phyloP scores from a whole-genome alignment of 2,888 invertebrate genomes.

The Atrina japonica region DNA sequence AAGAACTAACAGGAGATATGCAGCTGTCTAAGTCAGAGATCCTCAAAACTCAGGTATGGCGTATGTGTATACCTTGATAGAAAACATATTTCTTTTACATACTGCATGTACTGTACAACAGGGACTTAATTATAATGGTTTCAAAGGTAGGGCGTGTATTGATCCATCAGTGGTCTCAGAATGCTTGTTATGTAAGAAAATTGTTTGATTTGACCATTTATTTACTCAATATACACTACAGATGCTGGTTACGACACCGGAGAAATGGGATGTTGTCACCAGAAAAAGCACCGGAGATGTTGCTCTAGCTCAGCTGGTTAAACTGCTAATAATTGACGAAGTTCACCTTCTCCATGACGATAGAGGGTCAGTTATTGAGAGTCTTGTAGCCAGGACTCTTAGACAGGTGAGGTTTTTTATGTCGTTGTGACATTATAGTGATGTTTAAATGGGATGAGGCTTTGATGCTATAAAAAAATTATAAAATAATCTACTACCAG shows the following conservation, averaged over 20 bases:
- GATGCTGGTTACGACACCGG: constrained; percentile 98
- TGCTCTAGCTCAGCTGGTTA: constrained; percentile 91
- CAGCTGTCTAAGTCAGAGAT: constrained; percentile 97
- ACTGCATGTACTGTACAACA: no score
- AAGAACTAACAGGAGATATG: constrained; percentile 99
- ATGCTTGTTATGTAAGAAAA: background rate
- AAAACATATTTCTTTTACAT: no score
- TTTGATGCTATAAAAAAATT: no score
- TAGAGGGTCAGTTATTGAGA: constrained; percentile 98
- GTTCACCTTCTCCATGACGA: constrained; percentile 98
- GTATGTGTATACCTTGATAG: no score
- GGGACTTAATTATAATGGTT: background rate
- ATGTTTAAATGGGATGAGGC: no score
- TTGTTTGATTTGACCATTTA: no score
- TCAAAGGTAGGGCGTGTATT: background rate
- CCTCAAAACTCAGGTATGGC: constrained; percentile 89
- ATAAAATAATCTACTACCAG: no score
- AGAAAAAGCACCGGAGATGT: constrained; percentile 86
- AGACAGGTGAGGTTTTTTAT: constrained; percentile 84
- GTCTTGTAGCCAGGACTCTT: constrained; percentile 96
- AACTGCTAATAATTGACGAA: constrained; percentile 94
- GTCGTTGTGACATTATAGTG: background rate
- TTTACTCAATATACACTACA: no score
- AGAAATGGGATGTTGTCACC: constrained; percentile 99
- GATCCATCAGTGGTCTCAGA: no score